phyloP scores from a whole-genome alignment of 2,113 vertebrate genomes.

The Heterotis niloticus region DNA sequence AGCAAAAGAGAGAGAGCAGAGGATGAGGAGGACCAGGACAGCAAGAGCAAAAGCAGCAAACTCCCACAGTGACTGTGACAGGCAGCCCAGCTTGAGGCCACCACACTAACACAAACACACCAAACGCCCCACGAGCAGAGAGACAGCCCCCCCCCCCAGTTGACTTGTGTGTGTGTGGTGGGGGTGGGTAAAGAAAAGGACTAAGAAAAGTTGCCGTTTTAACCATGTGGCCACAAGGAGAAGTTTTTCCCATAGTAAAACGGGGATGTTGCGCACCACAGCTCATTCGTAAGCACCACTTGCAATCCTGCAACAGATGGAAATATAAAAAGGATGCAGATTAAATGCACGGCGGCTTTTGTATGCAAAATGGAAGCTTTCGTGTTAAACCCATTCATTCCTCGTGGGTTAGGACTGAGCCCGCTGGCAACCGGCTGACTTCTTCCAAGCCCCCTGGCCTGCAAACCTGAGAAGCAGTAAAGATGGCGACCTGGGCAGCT shows the following conservation, averaged over 20 bases:
- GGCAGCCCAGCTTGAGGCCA: conserved; percentile 34
- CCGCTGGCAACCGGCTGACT: background rate
- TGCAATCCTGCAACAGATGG: background rate
- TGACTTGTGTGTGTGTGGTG: background rate
- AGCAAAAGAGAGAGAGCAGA: conserved; percentile 27
- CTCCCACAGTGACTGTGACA: conserved; percentile 27
- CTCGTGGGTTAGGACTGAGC: background rate
- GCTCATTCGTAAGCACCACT: background rate
- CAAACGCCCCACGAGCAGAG: conserved; percentile 7
- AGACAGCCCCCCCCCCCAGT: conserved; percentile 1
- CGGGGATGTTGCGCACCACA: background rate
- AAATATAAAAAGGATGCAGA: too few species aligned
- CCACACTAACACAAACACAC: conserved; percentile 35
- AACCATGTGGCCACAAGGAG: background rate
- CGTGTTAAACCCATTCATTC: too few species aligned
- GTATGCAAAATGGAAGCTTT: background rate
- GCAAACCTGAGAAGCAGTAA: background rate
- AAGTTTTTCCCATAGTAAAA: background rate
- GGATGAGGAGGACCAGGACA: conserved; percentile 35
- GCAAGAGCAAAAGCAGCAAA: conserved; percentile 32
- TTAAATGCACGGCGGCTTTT: background rate
- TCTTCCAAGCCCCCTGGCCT: background rate
- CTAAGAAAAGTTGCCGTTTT: conserved; percentile 18
- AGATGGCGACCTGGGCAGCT: background rate
- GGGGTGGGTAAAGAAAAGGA: background rate